phyloP scores from a whole-genome alignment of 2,113 vertebrate species.

The Platysternon megacephalum region DNA sequence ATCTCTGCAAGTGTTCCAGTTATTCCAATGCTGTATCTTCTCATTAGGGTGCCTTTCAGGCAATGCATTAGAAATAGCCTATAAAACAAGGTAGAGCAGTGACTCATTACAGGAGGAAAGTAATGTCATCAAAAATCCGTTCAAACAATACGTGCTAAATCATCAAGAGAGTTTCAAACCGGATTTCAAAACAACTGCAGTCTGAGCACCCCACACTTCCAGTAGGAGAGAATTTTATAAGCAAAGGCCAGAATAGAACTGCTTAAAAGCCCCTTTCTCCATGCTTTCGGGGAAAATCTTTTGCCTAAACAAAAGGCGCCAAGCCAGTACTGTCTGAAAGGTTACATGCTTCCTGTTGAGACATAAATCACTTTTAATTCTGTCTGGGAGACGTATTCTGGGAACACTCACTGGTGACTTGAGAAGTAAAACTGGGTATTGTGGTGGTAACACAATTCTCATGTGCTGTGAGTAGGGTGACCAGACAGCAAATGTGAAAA shows the following conservation, averaged over 20 bases:
- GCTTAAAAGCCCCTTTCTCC: background rate
- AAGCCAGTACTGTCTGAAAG: slow-evolving; percentile 44
- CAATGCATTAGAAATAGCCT: background rate
- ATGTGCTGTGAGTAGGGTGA: background rate
- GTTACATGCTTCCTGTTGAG: slow-evolving; percentile 23
- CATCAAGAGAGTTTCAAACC: background rate
- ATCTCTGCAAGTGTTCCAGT: background rate
- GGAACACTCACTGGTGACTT: background rate
- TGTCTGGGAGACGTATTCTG: slow-evolving; percentile 8
- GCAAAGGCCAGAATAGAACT: slow-evolving; percentile 8
- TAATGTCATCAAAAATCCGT: background rate
- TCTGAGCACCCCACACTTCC: background rate
- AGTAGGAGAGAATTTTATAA: background rate
- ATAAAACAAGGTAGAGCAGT: background rate
- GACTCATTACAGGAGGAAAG: background rate
- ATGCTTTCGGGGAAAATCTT: slow-evolving; percentile 48
- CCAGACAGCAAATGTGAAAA: too few species aligned
- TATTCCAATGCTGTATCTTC: background rate
- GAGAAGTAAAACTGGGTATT: background rate
- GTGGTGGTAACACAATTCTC: background rate
- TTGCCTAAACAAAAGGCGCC: slow-evolving; percentile 57
- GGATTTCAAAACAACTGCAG: background rate
- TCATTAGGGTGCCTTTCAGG: background rate
- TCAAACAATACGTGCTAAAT: background rate
- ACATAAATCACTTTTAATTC: slow-evolving; percentile 53